These are phyloP conservation scores for Manis javanica DNA, from an alignment of 2,797 vertebrate species.

Conservation along the genomic window DNA sequence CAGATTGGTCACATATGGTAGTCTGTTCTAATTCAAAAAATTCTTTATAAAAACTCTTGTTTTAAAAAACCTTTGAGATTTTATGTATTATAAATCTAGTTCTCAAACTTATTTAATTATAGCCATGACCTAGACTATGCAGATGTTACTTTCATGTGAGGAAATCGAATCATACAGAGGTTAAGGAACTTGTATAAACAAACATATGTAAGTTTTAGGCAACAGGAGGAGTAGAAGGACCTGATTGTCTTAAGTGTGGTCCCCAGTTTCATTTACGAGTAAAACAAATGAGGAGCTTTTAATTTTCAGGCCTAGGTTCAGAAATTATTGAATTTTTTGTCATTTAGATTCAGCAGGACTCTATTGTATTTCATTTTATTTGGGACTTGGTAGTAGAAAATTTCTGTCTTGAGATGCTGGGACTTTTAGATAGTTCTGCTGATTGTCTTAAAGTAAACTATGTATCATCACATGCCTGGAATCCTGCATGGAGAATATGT, in stretches of 20 bases:
- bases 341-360: neutral
- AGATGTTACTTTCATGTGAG: neutral
- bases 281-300: neutral
- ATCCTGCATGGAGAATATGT: neutral
- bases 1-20: neutral
- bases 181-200: neutral
- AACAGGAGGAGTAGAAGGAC: neutral
- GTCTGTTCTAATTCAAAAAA: neutral
- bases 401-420: neutral
- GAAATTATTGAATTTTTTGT: conserved; percentile 22
- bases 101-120: neutral
- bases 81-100: neutral
- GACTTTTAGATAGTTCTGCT: conserved; percentile 2
- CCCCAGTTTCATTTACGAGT: neutral
- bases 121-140: neutral
- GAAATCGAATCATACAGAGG: neutral
- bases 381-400: neutral
- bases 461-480: neutral
- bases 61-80: neutral
- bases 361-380: conserved; percentile 36
- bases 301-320: conserved; percentile 27
- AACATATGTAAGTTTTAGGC: neutral
- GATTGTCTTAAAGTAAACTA: neutral
- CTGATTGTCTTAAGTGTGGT: neutral
- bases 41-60: no score